These are phyloP conservation scores for Hetaerina titia DNA, from an alignment of 2,888 invertebrate genomes.

Conservation along the genomic window DNA sequence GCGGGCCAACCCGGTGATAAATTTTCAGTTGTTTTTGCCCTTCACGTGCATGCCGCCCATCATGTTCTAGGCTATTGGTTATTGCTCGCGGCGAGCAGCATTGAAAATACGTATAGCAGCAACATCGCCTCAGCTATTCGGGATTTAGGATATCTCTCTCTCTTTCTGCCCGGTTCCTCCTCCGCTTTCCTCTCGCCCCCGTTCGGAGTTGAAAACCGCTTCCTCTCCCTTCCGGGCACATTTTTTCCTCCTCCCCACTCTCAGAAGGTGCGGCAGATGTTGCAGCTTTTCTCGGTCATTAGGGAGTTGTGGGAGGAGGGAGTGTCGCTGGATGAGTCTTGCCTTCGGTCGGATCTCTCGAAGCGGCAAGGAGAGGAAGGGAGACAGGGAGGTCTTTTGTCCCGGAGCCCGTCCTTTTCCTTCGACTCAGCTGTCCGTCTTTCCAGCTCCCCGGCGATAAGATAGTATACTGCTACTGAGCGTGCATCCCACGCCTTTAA, in stretches of 20 bases:
- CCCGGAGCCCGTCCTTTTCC: background rate
- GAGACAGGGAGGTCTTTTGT: conserved; percentile 32
- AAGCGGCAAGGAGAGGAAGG: background rate
- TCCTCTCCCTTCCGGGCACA: background rate
- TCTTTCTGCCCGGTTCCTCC: background rate
- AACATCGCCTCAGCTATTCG: too few relatives aligned
- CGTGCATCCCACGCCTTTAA: background rate
- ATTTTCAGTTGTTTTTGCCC: background rate
- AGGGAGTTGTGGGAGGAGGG: conserved; percentile 25
- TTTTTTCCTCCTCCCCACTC: background rate
- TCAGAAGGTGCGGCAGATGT: conserved; percentile 61
- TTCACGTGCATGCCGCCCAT: background rate
- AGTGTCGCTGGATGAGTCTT: background rate
- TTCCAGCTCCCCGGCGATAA: background rate
- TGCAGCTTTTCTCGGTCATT: conserved; percentile 25
- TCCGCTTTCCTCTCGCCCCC: too few relatives aligned
- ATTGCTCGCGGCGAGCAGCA: too few relatives aligned
- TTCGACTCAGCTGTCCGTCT: background rate
- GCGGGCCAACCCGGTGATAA: too few relatives aligned
- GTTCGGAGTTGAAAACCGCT: background rate
- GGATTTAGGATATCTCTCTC: background rate
- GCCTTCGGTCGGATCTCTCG: background rate
- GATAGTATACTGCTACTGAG: background rate
- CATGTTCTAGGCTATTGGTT: background rate
- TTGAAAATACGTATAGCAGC: too few relatives aligned